These are phyloP conservation scores for Amblyjoppa fuscipennis DNA, from an alignment of 2,888 invertebrate species.

Conservation along the genomic window DNA sequence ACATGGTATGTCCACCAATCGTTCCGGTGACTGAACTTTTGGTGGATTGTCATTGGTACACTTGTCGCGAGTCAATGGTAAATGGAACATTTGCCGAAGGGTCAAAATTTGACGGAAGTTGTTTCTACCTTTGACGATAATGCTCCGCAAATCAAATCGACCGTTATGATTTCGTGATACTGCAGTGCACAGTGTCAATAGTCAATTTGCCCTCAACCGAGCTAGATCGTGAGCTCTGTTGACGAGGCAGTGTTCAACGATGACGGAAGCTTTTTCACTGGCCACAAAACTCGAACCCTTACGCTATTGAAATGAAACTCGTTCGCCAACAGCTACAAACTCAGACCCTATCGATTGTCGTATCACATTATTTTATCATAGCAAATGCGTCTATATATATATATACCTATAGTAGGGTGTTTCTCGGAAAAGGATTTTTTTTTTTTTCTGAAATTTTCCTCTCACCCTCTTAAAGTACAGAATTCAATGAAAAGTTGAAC, in stretches of 20 bases:
- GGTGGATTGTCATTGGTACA: no score
- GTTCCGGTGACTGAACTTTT: no score
- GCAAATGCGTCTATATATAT: background rate
- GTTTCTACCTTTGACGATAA: background rate
- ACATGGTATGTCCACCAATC: no score
- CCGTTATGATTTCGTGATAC: background rate
- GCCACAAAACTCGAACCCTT: background rate
- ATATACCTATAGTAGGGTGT: no score
- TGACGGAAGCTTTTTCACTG: conserved; percentile 76
- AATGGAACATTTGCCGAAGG: no score
- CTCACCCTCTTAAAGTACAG: no score
- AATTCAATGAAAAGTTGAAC: no score
- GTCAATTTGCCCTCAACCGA: background rate
- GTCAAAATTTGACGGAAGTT: no score
- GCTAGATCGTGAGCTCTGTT: background rate
- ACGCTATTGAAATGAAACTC: background rate
- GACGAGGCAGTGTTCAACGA: conserved; percentile 72
- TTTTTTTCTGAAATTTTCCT: no score
- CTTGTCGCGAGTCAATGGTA: no score
- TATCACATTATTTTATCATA: conserved; percentile 1
- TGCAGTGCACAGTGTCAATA: background rate
- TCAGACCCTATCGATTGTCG: background rate
- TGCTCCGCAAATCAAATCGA: background rate
- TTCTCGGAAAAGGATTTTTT: no score
- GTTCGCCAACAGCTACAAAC: background rate